Percentiles rank a stretch among this genome's conserved stretches.
Conservation (phyloP, 2,113 vertebrate genomes). For the Cyphomyrus discorhynchus region DNA sequence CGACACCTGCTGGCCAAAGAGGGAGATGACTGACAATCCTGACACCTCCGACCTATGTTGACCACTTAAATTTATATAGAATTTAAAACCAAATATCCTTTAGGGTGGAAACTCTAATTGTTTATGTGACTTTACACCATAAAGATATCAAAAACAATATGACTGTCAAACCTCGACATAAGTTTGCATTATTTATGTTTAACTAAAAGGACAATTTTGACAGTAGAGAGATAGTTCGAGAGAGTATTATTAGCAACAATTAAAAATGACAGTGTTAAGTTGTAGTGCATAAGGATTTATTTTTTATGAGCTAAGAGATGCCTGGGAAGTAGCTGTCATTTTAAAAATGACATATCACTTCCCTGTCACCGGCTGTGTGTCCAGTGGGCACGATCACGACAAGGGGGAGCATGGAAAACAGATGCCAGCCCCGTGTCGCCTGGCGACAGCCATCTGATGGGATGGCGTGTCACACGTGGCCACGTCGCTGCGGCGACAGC, state of each 20-base stretch:
- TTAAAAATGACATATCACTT: background rate
- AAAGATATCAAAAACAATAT: background rate
- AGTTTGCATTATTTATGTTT: background rate
- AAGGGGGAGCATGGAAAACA: background rate
- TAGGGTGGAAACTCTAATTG: background rate
- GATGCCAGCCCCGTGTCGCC: background rate
- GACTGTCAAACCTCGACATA: background rate
- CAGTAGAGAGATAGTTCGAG: background rate
- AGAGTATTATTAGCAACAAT: background rate
- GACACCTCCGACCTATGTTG: background rate
- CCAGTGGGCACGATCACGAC: background rate
- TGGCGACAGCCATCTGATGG: background rate
- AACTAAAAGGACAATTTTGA: background rate
- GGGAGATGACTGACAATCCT: background rate
- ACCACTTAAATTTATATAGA: background rate
- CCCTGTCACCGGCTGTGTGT: background rate
- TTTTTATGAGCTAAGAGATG: constrained; percentile 1
- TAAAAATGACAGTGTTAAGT: background rate
- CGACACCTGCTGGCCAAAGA: background rate
- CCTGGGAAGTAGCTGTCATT: background rate
- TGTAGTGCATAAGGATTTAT: background rate
- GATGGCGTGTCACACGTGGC: background rate
- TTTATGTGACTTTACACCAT: background rate
- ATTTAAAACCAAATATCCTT: background rate
- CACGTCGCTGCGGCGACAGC: background rate